Conservation (phyloP, 2,888 invertebrate species). For the Lochmaea crataegi region DNA sequence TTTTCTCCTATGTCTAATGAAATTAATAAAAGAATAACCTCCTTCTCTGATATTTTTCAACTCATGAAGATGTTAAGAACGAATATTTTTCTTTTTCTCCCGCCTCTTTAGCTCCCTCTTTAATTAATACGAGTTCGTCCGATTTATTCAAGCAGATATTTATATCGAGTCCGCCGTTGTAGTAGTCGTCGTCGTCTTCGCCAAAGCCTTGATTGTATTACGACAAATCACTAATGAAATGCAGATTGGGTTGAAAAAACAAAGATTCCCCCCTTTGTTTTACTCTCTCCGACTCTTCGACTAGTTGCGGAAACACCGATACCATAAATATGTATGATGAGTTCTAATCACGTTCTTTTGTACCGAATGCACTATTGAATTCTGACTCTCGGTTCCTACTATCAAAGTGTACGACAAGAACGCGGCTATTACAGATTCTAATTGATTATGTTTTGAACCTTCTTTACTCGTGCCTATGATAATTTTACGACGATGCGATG, state of each 20-base stretch:
- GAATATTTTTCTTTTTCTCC: not conserved
- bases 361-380: conserved; percentile 48
- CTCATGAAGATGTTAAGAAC: too few relatives aligned
- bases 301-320: conserved; percentile 50
- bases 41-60: too few relatives aligned
- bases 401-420: conserved; percentile 34
- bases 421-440: conserved; percentile 51
- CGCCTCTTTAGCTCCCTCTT: not conserved
- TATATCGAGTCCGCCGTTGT: conserved; percentile 23
- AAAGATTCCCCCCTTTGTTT: conserved; percentile 46
- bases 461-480: conserved; percentile 53
- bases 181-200: conserved; percentile 20
- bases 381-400: conserved; percentile 37
- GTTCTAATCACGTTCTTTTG: conserved; percentile 51
- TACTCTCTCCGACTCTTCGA: conserved; percentile 41
- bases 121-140: conserved; percentile 12
- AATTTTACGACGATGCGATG: conserved; percentile 51
- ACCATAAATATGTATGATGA: conserved; percentile 51
- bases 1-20: too few relatives aligned
- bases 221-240: conserved; percentile 48
- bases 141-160: conserved; percentile 33
- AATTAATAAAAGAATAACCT: too few relatives aligned
- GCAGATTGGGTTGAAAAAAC: conserved; percentile 50
- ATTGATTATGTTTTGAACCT: conserved; percentile 53
- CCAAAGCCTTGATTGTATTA: conserved; percentile 43